Base-by-base conservation (phyloP, 2,888 invertebrate species). In the Chrysolina oricalcia region DNA sequence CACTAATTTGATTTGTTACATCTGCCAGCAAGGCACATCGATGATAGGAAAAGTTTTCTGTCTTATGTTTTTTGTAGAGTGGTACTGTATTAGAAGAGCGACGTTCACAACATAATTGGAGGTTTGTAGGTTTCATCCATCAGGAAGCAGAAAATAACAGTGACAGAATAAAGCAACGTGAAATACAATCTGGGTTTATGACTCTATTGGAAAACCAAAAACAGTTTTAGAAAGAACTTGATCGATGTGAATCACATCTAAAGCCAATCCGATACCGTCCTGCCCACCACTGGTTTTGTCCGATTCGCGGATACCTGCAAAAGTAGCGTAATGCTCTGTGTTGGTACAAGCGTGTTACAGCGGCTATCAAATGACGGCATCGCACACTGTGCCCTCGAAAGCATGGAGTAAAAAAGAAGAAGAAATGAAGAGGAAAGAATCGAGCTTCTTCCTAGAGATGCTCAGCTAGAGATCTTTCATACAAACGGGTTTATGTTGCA, bases 301-400 rank as follows among this genome's bases (percentile, higher is more conserved):
- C 9, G 9, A 59, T 13, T 27, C 27, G n/a, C 35, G n/a, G 15
- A 59, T 59, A 15, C 17, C 59, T 59, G 17, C 35, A 59, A 41
- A 77, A 75, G 72, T 75, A 76, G 73, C 75, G 76, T 67, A 74
- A 74, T 78, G 79, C 78, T 72, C 80, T 77, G 78, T 80, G 78
- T 81, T 78, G 79, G 73, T 79, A 81, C 81, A 79, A 80, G 78
- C 79, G 77, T 79, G 77, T 75, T 73, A 77, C 73, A 68, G 62
- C 70, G 43, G 72, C 79, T 81, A 81, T 81, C 81, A 74, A 72
- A 67, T 63, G 74, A 77, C 76, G 78, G 74, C 78, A 81, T 81
- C 72, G 40, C 53, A 65, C 72, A 72, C 56, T n/a, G 35, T 59
- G 50, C 17, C 59, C 10, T 59, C 59, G 23, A 59, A 59, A 59